Percentiles rank a stretch among this genome's conserved stretches.
Evolutionary conservation across 2,888 invertebrate genomes (phyloP).

Genomic region (Tetragonula carbonaria): DNA sequence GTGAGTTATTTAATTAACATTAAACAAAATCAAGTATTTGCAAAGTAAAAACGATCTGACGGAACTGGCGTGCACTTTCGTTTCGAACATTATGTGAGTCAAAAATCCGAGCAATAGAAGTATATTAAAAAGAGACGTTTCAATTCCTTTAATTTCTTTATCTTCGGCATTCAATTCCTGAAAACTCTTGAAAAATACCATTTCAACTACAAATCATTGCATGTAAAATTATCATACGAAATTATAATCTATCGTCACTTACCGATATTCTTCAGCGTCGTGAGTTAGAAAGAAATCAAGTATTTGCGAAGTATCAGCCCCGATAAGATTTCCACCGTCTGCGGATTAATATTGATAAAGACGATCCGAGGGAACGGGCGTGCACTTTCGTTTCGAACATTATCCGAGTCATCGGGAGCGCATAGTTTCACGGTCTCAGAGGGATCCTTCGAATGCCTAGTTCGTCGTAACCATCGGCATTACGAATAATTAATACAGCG

Average conservation of each 20-base stretch:
- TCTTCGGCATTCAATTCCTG: too few relatives aligned
- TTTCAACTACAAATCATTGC: too few relatives aligned
- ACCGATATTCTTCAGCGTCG: background rate
- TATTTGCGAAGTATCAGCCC: background rate
- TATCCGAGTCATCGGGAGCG: background rate
- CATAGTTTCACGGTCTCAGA: constrained; percentile 35
- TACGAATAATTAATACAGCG: constrained; percentile 79
- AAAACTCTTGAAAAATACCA: too few relatives aligned
- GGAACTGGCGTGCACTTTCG: too few relatives aligned
- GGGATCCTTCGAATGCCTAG: constrained; percentile 47
- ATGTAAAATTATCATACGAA: too few relatives aligned
- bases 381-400: too few relatives aligned
- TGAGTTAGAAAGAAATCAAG: background rate
- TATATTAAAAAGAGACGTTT: too few relatives aligned
- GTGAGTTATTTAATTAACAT: too few relatives aligned
- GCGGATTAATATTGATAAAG: background rate
- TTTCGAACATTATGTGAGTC: too few relatives aligned
- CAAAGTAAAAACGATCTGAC: too few relatives aligned
- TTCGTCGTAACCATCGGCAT: constrained; percentile 70
- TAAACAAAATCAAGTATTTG: background rate
- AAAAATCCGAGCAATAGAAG: too few relatives aligned
- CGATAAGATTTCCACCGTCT: background rate
- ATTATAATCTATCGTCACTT: background rate
- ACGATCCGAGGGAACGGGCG: background rate
- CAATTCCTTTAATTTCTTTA: too few relatives aligned